Evolutionary conservation across 2,888 invertebrate genomes (phyloP), one percentile per base, ranked within the genome.

Genomic region (Geotrupes spiniger): DNA sequence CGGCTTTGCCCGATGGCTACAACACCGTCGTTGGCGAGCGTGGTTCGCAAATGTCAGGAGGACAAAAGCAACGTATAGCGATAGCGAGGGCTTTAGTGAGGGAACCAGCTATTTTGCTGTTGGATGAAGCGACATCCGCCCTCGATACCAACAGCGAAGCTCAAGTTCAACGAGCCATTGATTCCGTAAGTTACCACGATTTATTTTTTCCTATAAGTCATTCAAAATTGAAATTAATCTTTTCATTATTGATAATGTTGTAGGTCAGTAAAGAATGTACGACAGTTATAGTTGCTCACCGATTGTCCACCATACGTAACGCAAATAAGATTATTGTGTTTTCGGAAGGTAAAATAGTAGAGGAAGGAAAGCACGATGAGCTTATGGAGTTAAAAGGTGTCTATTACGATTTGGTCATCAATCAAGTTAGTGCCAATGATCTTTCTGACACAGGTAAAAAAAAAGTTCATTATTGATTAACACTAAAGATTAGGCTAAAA

Each of bases 61-160:
- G 92, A 0, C 92, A 93, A 69, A 93, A 92, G 66, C 93, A 93
- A 70, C 77, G 92, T 46, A 89, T 93, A 33, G 93, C 93, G 1
- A 93, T 94, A 59, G 94, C 94, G 0, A 78, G 94, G 53, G 93
- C 93, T 0, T 74, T 95, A 4, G 81, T 94, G 1, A 78, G 89
- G 21, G 82, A 91, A 65, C 93, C 94, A 0, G 78, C 81, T 41
- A 85, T 94, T 54, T 72, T 91, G 28, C 72, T 91, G 1, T 69
- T 90, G 12, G 93, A 94, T 61, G 93, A 94, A 72, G 93, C 92
- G 0, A 94, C 94, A 1, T 92, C 92, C 1, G 93, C 93, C 0
- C 76, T 93, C n/a, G 93, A 94, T 66, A 87, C 87, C 0, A 82
- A 85, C 29, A 92, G 90, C 51, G 95, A 96, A 75, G 80, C 85